Conservation (phyloP, 1,140 invertebrate genomes). For the Drosophila carrolli region DNA sequence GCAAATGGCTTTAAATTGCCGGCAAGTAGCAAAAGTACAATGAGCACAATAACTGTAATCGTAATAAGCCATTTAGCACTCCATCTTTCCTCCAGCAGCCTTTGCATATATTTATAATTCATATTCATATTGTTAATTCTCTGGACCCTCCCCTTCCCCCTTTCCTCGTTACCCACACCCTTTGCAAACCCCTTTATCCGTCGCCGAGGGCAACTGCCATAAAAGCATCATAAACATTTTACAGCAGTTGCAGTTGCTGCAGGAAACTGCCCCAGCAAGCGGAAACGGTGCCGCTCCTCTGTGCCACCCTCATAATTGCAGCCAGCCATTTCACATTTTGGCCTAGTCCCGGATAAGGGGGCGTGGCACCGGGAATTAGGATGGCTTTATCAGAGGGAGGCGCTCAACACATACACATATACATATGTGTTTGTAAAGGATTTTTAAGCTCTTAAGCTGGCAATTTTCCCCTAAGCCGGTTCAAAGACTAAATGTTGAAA, state of each 20-base stretch:
- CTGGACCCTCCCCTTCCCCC: conserved; percentile 2
- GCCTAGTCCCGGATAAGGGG: conserved; percentile 30
- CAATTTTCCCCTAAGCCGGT: not conserved
- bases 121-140: conserved; percentile 79
- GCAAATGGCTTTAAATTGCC: conserved; percentile 36
- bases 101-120: conserved; percentile 70
- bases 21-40: conserved; percentile 37
- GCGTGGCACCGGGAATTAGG: conserved; percentile 15
- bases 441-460: conserved; percentile 35
- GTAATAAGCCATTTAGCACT: conserved; percentile 80
- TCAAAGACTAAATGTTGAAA: conserved; percentile 7
- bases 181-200: not conserved
- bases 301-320: conserved; percentile 49
- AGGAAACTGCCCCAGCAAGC: conserved; percentile 47
- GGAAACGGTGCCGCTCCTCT: conserved; percentile 27
- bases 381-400: conserved; percentile 29
- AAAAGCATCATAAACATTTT: conserved; percentile 83
- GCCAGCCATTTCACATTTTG: conserved; percentile 55
- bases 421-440: not conserved
- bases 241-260: conserved; percentile 77
- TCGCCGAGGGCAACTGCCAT: conserved; percentile 52
- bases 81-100: conserved; percentile 28
- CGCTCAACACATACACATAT: not conserved
- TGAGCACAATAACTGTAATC: conserved; percentile 59
- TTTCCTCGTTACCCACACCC: not conserved